A percentile compares a stretch with the other conserved stretches of the same genome.
Evolutionary conservation across 2,113 vertebrate genomes (phyloP).

Genomic region (Charadrius vociferus): DNA sequence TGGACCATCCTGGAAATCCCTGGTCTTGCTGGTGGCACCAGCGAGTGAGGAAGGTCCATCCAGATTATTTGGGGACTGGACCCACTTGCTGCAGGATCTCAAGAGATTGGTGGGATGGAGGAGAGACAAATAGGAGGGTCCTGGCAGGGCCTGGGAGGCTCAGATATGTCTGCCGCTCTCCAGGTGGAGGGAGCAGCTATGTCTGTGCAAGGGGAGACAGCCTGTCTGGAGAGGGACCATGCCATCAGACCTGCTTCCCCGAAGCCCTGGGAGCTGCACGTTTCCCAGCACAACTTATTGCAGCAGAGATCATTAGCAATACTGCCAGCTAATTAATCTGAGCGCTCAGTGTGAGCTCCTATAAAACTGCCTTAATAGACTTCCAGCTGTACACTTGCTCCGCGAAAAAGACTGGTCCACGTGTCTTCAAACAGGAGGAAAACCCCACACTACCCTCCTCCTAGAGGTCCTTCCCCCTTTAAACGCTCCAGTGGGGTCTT

Average conservation of each 20-base stretch:
- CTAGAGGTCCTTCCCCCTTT: neutral
- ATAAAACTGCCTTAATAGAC: neutral
- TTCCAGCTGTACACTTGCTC: neutral
- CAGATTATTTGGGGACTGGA: neutral
- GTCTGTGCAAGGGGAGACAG: neutral
- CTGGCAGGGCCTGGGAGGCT: neutral
- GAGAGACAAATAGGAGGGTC: neutral
- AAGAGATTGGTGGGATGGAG: neutral
- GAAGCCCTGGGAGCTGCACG: neutral
- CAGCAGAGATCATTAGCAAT: neutral
- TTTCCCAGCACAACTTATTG: neutral
- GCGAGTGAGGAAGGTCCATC: rapidly evolving
- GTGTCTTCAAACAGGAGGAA: neutral
- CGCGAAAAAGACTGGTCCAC: neutral
- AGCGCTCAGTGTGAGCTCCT: neutral
- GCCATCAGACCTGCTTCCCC: neutral
- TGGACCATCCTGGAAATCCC: neutral
- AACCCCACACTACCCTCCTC: rapidly evolving
- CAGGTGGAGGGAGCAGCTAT: neutral
- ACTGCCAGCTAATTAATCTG: neutral
- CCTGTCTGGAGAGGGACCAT: neutral
- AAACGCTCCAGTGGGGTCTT: neutral
- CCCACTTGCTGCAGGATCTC: neutral
- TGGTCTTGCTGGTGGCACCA: neutral
- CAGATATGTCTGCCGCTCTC: neutral